Conservation (phyloP, 1,140 invertebrate species). For the Belonocnema kinseyi region DNA sequence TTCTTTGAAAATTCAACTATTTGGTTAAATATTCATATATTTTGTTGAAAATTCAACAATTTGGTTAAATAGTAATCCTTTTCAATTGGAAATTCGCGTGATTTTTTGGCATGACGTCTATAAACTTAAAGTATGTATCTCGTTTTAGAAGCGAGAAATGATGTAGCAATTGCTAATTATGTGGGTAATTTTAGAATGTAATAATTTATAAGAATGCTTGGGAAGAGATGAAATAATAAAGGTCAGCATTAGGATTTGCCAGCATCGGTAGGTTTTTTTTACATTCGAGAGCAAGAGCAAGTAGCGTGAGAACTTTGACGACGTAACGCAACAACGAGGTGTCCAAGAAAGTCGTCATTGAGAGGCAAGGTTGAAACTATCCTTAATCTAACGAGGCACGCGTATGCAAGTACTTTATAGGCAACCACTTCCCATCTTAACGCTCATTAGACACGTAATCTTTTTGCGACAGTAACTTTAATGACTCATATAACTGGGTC, state of each 20-base stretch:
- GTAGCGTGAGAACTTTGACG: slow-evolving; percentile 58
- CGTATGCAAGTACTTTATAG: not conserved
- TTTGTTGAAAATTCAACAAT: too few species aligned
- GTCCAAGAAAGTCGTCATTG: slow-evolving; percentile 52
- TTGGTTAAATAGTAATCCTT: too few species aligned
- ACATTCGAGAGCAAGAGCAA: slow-evolving; percentile 19
- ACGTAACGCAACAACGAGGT: slow-evolving; percentile 31
- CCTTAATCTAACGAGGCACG: slow-evolving; percentile 35
- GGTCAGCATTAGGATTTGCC: slow-evolving; percentile 7
- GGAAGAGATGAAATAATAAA: slow-evolving; percentile 20
- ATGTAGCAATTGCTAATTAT: not conserved
- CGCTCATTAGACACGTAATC: slow-evolving; percentile 48
- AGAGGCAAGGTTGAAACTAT: slow-evolving; percentile 54
- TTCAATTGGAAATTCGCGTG: too few species aligned
- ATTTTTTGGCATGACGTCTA: too few species aligned
- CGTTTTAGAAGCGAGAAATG: too few species aligned
- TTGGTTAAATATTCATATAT: too few species aligned
- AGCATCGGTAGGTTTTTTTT: slow-evolving; percentile 3
- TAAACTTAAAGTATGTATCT: too few species aligned
- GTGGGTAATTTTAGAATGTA: not conserved
- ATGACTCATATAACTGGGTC: slow-evolving; percentile 62
- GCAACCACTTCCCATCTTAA: slow-evolving; percentile 48
- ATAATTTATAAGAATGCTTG: slow-evolving; percentile 16
- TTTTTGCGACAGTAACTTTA: slow-evolving; percentile 44
- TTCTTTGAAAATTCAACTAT: too few species aligned